Evolutionary conservation across 35 echinoderm and acorn worm species (phyloP).

Genomic region (Diadema setosum): DNA sequence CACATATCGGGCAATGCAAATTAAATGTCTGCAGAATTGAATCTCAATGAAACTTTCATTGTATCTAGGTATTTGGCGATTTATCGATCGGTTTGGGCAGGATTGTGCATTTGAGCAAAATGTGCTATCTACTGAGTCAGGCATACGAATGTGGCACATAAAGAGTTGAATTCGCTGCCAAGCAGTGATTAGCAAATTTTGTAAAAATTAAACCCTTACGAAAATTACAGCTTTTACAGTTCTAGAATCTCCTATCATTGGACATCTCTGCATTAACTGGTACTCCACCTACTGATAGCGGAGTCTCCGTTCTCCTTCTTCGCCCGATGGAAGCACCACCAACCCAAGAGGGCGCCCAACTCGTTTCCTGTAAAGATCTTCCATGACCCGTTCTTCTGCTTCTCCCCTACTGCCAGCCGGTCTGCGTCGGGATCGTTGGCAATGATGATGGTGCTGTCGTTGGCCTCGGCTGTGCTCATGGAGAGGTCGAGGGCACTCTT

Average conservation of each 20-base stretch:
- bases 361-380: conserved; percentile 96
- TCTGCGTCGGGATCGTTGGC: conserved; percentile 97
- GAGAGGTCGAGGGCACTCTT: conserved; percentile 88
- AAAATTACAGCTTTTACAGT: background rate
- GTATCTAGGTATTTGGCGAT: no score
- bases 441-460: conserved; percentile 76
- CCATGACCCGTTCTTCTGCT: conserved; percentile 51
- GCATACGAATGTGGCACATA: no score
- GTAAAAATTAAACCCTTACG: no score
- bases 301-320: background rate
- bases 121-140: no score
- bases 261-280: background rate
- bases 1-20: no score
- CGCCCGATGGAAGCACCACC: conserved; percentile 73
- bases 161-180: no score
- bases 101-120: no score
- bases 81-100: no score
- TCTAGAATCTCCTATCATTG: background rate
- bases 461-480: conserved; percentile 75
- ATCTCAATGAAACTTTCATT: no score
- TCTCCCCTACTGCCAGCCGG: conserved; percentile 85
- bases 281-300: background rate
- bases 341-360: conserved; percentile 82
- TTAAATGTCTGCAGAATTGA: no score
- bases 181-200: no score